Percentiles rank a stretch among this genome's conserved stretches.
These are phyloP conservation scores for Phyllostomus discolor DNA, from an alignment of 2,113 vertebrate species.

Conservation along the genomic window DNA sequence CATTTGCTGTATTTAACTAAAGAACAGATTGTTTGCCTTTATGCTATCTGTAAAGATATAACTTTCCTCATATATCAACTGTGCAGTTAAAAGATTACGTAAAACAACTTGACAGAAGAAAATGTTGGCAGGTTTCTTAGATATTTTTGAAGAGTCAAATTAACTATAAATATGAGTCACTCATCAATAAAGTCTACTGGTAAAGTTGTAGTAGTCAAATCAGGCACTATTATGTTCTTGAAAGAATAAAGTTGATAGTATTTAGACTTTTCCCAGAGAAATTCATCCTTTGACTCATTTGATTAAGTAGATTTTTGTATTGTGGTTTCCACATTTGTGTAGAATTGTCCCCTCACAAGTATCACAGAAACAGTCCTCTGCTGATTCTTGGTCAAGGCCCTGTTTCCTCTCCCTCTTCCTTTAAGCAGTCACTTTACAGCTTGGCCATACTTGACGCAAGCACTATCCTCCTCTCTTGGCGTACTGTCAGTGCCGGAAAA, in stretches of 20 bases:
- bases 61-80: neutral
- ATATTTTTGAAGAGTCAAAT: slow-evolving; percentile 36
- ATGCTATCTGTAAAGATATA: slow-evolving; percentile 6
- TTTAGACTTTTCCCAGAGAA: slow-evolving; percentile 18
- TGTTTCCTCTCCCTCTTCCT: neutral
- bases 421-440: neutral
- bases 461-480: neutral
- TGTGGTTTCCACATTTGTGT: neutral
- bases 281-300: neutral
- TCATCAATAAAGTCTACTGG: slow-evolving; percentile 9
- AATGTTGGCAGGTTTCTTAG: neutral
- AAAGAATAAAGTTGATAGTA: neutral
- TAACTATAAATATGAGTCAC: neutral
- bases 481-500: neutral
- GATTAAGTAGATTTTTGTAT: neutral
- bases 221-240: neutral
- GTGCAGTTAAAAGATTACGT: slow-evolving; percentile 10
- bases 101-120: slow-evolving; percentile 7
- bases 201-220: neutral
- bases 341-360: neutral
- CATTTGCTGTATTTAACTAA: neutral
- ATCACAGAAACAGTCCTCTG: neutral
- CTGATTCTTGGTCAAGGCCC: neutral
- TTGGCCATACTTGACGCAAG: neutral
- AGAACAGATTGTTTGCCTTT: neutral